Evolutionary conservation across 2,888 invertebrate species (phyloP), one percentile per base, ranked within the genome.

Genomic region (Agonum fuliginosum): DNA sequence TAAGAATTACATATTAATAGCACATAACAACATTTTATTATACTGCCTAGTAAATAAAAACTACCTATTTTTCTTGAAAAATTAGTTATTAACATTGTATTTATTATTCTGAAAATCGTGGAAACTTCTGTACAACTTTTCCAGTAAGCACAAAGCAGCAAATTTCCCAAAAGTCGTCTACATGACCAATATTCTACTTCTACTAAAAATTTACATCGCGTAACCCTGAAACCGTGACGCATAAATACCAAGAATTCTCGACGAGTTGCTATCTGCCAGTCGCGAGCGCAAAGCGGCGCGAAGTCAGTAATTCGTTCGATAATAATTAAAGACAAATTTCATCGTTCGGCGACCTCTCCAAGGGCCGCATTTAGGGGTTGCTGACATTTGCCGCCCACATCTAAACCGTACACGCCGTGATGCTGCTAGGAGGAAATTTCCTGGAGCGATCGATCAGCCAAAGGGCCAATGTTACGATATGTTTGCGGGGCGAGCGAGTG

Each of bases 241-340:
- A 54, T 54, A 54, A 8, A 24, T 54, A 54, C 54, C 54, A 22
- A 22, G 54, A 54, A 54, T 54, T 24, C 54, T 2, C 12, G 3
- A 54, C 54, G 54, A 22, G 34, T 34, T 34, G 34, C 34, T 34
- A 34, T 34, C 34, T 34, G 8, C 3, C 34, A 37, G 12, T n/a
- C n/a, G 54, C 24, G 20, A 20, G 48, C 48, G 10, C 20, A 10
- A 14, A 20, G 20, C 37, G 37, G 37, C 12, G 37, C 12, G 37
- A 37, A 37, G 12, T n/a, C 20, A 22, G n/a, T 54, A 54, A 54
- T 54, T 54, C 54, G 54, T 54, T 54, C 54, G 54, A 54, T 54
- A 54, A 54, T 54, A 54, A 54, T 54, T 54, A 54, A 54, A 54
- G 22, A 54, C 22, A 54, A 54, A 54, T 54, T 54, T 54, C 54